These are phyloP conservation scores for Dinoponera quadriceps DNA, from an alignment of 1,140 invertebrate genomes.

Conservation along the genomic window DNA sequence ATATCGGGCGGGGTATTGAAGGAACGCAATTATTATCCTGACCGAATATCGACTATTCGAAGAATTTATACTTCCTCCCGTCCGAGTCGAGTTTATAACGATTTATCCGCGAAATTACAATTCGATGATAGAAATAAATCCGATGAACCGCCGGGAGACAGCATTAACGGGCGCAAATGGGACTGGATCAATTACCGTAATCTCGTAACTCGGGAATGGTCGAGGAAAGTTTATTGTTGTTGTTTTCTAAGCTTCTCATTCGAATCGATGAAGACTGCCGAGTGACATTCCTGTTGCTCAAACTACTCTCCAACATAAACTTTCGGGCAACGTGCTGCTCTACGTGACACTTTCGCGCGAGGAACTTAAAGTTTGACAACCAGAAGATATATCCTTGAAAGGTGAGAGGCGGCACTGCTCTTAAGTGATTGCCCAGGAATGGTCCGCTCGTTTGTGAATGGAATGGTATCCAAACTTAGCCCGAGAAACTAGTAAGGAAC, in stretches of 20 bases:
- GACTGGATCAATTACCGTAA: constrained; percentile 52
- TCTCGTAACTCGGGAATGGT: constrained; percentile 37
- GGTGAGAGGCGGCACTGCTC: constrained; percentile 50
- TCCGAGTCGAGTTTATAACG: background rate
- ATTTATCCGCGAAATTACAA: background rate
- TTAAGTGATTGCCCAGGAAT: constrained; percentile 56
- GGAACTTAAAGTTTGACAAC: constrained; percentile 52
- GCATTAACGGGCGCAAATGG: constrained; percentile 16
- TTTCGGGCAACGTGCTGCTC: constrained; percentile 31
- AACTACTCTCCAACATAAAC: constrained; percentile 1
- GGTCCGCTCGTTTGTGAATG: constrained; percentile 42
- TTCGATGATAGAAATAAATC: constrained; percentile 46
- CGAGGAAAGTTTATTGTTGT: constrained; percentile 42
- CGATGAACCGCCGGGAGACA: constrained; percentile 15
- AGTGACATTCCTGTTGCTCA: constrained; percentile 51
- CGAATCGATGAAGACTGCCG: constrained; percentile 37
- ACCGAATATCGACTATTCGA: background rate
- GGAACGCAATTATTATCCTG: constrained; percentile 10
- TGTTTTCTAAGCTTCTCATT: constrained; percentile 22
- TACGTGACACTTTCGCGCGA: constrained; percentile 25
- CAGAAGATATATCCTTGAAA: constrained; percentile 57
- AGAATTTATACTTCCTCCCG: background rate
- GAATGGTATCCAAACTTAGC: constrained; percentile 21
- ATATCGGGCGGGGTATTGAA: background rate
- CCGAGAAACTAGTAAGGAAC: background rate